A percentile compares a stretch with the other conserved stretches of the same genome.
Evolutionary conservation across 2,113 vertebrate species (phyloP).

Genomic region (Typhlomys cinereus): DNA sequence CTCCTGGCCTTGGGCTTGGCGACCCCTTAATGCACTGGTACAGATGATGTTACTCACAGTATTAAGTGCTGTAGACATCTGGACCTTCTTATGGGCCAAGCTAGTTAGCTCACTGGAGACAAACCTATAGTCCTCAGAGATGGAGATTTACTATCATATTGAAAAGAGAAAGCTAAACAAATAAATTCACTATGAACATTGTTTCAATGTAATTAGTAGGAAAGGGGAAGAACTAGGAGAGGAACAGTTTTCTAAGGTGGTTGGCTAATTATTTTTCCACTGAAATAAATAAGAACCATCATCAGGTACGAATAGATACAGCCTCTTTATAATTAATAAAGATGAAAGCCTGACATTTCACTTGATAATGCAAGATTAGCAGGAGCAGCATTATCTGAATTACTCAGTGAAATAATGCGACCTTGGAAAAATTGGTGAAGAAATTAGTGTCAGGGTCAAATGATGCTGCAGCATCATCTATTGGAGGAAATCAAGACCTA

Average conservation of each 20-base stretch:
- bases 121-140: constrained; percentile 40
- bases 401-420: not conserved
- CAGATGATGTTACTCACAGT: not conserved
- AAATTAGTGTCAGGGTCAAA: not conserved
- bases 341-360: not conserved
- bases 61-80: constrained; percentile 27
- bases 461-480: not conserved
- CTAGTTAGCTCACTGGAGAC: constrained; percentile 13
- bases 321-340: constrained; percentile 5
- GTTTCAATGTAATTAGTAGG: not conserved
- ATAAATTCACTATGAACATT: constrained; percentile 11
- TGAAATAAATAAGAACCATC: not conserved
- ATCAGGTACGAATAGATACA: not conserved
- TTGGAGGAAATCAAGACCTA: not conserved
- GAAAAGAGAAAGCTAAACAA: constrained; percentile 3
- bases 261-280: not conserved
- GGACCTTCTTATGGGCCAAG: constrained; percentile 52
- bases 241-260: not conserved
- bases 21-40: not conserved
- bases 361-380: not conserved
- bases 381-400: not conserved
- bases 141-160: not conserved
- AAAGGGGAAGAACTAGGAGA: not conserved
- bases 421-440: not conserved
- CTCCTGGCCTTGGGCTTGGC: constrained; percentile 23